phyloP scores from a whole-genome alignment of 2,797 vertebrate species.

The Sebastes vulpes region DNA sequence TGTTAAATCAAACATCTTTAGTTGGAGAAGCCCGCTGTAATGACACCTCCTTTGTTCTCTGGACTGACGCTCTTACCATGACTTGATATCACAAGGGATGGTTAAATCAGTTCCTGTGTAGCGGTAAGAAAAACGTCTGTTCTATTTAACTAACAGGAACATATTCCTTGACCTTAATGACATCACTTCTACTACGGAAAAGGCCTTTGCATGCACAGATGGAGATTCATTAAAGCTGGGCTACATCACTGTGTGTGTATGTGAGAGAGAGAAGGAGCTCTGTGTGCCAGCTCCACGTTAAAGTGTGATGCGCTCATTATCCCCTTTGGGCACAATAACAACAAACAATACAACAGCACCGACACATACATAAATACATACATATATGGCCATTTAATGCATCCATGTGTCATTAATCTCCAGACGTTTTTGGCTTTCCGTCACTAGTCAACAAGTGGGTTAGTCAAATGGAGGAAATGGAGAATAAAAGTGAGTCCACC shows the following conservation, averaged over 20 bases:
- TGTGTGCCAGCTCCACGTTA: constrained; percentile 52
- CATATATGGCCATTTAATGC: constrained; percentile 17
- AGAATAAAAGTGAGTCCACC: constrained; percentile 46
- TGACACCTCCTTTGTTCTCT: not conserved
- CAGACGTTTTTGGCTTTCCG: constrained; percentile 5
- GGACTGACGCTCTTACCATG: not conserved
- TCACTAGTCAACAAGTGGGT: constrained; percentile 25
- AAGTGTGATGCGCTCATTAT: constrained; percentile 75
- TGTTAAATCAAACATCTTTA: not conserved
- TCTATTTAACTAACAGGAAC: constrained; percentile 37
- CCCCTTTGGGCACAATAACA: constrained; percentile 56
- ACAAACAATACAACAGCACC: constrained; percentile 49
- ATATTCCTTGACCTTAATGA: constrained; percentile 51
- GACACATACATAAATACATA: constrained; percentile 16
- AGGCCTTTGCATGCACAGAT: constrained; percentile 58
- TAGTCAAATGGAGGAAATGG: constrained; percentile 18
- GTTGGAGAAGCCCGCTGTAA: not conserved
- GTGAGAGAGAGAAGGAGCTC: not conserved
- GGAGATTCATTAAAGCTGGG: constrained; percentile 53
- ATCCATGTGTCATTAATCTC: constrained; percentile 25
- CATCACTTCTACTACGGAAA: constrained; percentile 42
- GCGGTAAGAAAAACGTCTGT: constrained; percentile 11
- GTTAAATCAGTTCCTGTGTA: constrained; percentile 22
- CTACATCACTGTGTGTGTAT: constrained; percentile 4
- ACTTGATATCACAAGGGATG: constrained; percentile 3